Base-by-base conservation (phyloP, 2,113 vertebrate genomes). In the Mola mola region DNA sequence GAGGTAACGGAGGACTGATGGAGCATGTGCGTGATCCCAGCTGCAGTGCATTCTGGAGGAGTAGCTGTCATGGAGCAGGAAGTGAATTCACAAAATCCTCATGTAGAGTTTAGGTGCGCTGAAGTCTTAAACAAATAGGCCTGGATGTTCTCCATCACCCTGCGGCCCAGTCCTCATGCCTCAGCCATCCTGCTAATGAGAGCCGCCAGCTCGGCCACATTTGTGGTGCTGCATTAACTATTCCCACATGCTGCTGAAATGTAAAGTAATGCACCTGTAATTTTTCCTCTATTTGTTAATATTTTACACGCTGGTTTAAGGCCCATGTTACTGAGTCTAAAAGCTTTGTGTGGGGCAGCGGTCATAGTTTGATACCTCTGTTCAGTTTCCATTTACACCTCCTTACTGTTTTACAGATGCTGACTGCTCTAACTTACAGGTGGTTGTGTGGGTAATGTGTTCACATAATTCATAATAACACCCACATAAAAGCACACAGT, bases 241-340 rank as follows among this genome's bases (percentile, higher is more conserved):
- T 76, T 91, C 53, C 85, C 87, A 90, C 75, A 87, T 89, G 91
- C 71, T 49, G 76, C 46, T 66, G 47, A 84, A 84, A 83, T 74
- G 29, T 79, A 34, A 72, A 78, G 78, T 80, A 78, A 85, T 69
- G 62, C 74, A 89, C 75, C 78, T 84, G 80, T 86, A 87, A 84
- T 82, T 84, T 75, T 72, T 63, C 66, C 81, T 70, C 41, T 13
- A 5, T 59, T 82, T 19, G 78, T 86, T 86, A 87, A 89, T 87
- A 75, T 85, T 83, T 81, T 58, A 87, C 81, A 59, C 1, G 22
- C 26, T 3, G 28, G 47, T 79, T 81, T 40, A 38, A 44, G 53
- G 77, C 75, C 16, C 6, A 10, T 7, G 79, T 88, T 66, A 75
- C 64, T 51, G 50, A 75, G 68, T 80, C 13, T 64, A 12, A 68